A percentile compares a stretch with the other conserved stretches of the same genome.
Evolutionary conservation across 2,113 vertebrate genomes (phyloP).

Genomic region (Catharus minimus): DNA sequence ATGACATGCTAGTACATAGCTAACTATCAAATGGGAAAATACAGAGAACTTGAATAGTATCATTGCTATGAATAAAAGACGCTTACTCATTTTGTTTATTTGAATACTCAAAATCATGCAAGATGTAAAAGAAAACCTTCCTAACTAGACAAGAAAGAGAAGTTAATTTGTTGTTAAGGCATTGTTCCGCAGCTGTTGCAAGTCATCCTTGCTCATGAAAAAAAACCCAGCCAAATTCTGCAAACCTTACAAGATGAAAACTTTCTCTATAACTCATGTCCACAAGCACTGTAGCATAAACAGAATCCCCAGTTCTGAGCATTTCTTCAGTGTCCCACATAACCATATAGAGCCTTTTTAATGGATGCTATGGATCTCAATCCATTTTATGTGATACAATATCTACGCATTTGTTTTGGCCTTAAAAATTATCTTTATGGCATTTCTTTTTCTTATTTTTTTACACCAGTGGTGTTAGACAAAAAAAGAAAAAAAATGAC

Average conservation of each 20-base stretch:
- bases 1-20: neutral
- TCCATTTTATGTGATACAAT: neutral
- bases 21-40: neutral
- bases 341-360: neutral
- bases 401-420: neutral
- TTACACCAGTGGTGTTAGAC: neutral
- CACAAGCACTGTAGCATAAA: neutral
- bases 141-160: neutral
- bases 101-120: neutral
- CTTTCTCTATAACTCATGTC: neutral
- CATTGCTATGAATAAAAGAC: neutral
- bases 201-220: neutral
- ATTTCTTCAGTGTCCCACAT: neutral
- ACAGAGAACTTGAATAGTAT: neutral
- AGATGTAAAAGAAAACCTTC: neutral
- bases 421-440: neutral
- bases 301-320: neutral
- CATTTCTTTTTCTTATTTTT: neutral
- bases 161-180: neutral
- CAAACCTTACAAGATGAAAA: neutral
- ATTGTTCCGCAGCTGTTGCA: neutral
- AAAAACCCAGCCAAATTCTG: neutral
- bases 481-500: neutral
- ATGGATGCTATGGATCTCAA: neutral
- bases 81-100: neutral